Evolutionary conservation across 1,140 invertebrate genomes (phyloP).

Genomic region (Daktulosphaira vitifoliae): DNA sequence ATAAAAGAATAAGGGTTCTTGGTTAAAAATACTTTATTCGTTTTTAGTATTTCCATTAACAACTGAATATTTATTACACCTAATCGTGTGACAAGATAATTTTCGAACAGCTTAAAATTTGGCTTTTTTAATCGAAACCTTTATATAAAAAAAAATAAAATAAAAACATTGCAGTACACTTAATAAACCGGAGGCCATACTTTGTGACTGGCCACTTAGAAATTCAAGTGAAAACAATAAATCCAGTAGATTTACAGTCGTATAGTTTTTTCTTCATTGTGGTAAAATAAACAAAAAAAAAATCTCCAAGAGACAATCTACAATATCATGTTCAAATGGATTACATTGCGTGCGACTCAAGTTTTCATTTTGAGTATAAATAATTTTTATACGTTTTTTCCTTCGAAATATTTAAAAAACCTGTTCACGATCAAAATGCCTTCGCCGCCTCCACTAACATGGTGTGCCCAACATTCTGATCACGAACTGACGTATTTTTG

Average conservation of each 20-base stretch:
- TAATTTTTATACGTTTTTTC: slow-evolving; percentile 18
- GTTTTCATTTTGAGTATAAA: slow-evolving; percentile 1
- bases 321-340: not conserved
- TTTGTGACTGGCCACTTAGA: too few relatives aligned
- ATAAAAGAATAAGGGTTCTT: too few relatives aligned
- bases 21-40: too few relatives aligned
- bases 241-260: slow-evolving; percentile 1
- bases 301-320: slow-evolving; percentile 21
- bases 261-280: not conserved
- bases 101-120: too few relatives aligned
- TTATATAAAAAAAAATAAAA: too few relatives aligned
- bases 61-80: too few relatives aligned
- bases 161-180: too few relatives aligned
- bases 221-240: slow-evolving; percentile 1
- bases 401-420: slow-evolving; percentile 19
- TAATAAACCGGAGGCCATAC: too few relatives aligned
- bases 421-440: slow-evolving; percentile 26
- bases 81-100: too few relatives aligned
- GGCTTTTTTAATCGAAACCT: too few relatives aligned
- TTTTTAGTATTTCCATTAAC: too few relatives aligned
- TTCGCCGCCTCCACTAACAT: not conserved
- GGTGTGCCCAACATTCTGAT: slow-evolving; percentile 20
- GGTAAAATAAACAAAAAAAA: not conserved
- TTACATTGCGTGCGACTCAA: not conserved
- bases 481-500: slow-evolving; percentile 25